Percentiles rank a stretch among this genome's conserved stretches.
These are phyloP conservation scores for Laticauda laticaudata DNA, from an alignment of 2,113 vertebrate species.

Conservation along the genomic window DNA sequence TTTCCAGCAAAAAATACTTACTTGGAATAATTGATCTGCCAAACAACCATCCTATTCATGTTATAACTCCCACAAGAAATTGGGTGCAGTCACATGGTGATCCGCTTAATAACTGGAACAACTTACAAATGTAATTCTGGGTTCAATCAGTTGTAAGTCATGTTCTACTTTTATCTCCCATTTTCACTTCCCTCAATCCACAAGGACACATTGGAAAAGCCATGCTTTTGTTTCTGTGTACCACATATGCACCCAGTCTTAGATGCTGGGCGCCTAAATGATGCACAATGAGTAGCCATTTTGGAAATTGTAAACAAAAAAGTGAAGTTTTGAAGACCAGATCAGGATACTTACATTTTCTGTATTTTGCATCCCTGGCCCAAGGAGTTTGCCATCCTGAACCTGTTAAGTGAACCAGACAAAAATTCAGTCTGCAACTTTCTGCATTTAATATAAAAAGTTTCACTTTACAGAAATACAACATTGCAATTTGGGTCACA, in stretches of 20 bases:
- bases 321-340: not conserved
- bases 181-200: not conserved
- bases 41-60: not conserved
- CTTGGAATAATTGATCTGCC: not conserved
- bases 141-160: not conserved
- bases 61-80: not conserved
- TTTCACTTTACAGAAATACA: not conserved
- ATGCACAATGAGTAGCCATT: not conserved
- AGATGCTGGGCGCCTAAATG: not conserved
- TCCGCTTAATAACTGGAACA: too few species aligned
- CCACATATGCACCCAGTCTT: not conserved
- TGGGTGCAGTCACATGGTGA: too few species aligned
- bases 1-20: not conserved
- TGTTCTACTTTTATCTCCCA: not conserved
- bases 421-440: not conserved
- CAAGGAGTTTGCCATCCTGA: not conserved
- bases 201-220: not conserved
- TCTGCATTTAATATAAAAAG: not conserved
- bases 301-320: not conserved
- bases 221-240: not conserved
- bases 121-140: not conserved
- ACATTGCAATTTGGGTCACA: not conserved
- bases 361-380: not conserved
- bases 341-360: not conserved
- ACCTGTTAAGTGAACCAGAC: not conserved